Conservation (phyloP, 2,888 invertebrate genomes). For the Agriopis aurantiaria region DNA sequence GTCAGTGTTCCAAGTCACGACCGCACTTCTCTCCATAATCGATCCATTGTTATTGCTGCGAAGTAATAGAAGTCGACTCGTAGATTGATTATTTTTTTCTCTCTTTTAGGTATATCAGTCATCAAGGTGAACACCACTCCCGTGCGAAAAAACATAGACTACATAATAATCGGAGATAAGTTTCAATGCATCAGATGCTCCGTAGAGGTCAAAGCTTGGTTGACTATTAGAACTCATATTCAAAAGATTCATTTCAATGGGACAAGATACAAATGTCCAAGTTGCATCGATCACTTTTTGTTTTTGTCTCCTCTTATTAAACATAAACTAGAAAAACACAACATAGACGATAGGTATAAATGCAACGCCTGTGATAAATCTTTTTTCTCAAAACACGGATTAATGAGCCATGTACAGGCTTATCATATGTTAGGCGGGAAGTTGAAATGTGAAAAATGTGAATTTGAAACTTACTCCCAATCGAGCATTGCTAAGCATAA, state of each 20-base stretch:
- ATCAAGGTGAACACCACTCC: neutral
- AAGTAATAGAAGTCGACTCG: no score
- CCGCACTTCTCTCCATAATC: no score
- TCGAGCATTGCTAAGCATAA: slow-evolving; percentile 69
- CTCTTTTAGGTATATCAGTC: neutral
- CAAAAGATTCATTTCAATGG: neutral
- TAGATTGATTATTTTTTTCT: neutral
- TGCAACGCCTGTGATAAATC: slow-evolving; percentile 46
- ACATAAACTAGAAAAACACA: slow-evolving; percentile 59
- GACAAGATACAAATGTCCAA: neutral
- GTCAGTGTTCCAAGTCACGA: no score
- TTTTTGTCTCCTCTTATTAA: neutral
- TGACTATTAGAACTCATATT: neutral
- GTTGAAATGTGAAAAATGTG: slow-evolving; percentile 57
- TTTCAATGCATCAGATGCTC: slow-evolving; percentile 9
- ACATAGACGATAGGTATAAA: slow-evolving; percentile 46
- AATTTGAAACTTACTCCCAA: slow-evolving; percentile 63
- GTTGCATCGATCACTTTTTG: neutral
- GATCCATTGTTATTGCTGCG: no score
- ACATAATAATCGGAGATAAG: neutral
- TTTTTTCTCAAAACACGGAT: neutral
- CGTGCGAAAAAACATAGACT: neutral
- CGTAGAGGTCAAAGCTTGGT: no score
- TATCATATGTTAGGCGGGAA: slow-evolving; percentile 32
- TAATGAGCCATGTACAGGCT: slow-evolving; percentile 65